Conservation (phyloP, 2,888 invertebrate genomes). For the Torymus auratus region DNA sequence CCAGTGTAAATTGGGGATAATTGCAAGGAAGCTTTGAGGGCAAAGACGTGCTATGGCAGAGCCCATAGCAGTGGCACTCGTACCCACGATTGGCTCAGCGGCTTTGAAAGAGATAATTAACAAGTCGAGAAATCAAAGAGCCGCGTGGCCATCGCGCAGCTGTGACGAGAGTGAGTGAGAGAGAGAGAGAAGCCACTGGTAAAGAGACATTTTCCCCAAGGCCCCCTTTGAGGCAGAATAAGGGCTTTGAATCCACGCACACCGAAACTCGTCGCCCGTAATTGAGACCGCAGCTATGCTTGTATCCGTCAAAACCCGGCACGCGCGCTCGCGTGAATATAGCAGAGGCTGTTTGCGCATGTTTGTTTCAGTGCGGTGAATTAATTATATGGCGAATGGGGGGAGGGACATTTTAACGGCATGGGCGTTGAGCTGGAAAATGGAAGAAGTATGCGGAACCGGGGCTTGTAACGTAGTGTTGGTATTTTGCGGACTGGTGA, state of each 20-base stretch:
- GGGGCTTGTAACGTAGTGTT: too few species aligned
- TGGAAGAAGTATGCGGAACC: too few species aligned
- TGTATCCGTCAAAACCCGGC: not conserved
- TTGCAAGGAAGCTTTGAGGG: conserved; percentile 38
- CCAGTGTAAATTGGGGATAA: conserved; percentile 44
- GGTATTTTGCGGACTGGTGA: too few species aligned
- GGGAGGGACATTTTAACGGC: too few species aligned
- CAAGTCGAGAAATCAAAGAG: conserved; percentile 54
- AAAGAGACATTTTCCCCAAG: conserved; percentile 21
- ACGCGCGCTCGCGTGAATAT: too few species aligned
- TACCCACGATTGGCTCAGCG: conserved; percentile 16
- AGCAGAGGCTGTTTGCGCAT: too few species aligned
- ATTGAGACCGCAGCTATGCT: not conserved
- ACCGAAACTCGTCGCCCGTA: not conserved
- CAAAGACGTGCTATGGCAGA: not conserved
- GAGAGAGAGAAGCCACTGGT: conserved; percentile 8
- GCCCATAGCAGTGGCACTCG: too few species aligned
- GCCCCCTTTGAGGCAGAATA: conserved; percentile 12
- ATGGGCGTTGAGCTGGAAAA: too few species aligned
- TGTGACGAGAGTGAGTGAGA: not conserved
- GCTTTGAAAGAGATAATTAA: conserved; percentile 55
- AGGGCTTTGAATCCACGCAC: conserved; percentile 12
- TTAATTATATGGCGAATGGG: too few species aligned
- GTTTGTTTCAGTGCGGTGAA: too few species aligned
- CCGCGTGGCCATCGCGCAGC: not conserved